Percentiles rank a stretch among this genome's conserved stretches.
phyloP scores from a whole-genome alignment of 2,113 vertebrate genomes.

The Pseudorectes ferrugineus region DNA sequence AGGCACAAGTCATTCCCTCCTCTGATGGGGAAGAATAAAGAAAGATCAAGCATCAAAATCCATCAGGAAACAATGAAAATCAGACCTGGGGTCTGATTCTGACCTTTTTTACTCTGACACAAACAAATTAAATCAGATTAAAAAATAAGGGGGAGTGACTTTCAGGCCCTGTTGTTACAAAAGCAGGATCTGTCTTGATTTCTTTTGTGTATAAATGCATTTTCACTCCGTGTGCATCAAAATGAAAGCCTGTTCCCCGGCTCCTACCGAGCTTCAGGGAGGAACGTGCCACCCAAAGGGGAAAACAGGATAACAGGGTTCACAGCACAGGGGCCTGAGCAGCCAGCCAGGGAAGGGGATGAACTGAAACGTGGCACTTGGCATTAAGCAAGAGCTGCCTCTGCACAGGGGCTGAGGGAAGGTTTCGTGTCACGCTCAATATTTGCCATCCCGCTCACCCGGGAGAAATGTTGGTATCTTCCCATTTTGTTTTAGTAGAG shows the following conservation, averaged over 20 bases:
- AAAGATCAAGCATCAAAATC: not conserved
- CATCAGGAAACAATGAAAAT: not conserved
- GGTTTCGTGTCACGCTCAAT: not conserved
- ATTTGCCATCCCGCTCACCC: not conserved
- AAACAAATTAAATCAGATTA: not conserved
- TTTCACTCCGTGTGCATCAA: not conserved
- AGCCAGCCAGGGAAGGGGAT: not conserved
- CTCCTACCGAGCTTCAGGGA: not conserved
- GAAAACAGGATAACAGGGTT: not conserved
- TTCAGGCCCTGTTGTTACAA: not conserved
- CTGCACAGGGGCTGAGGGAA: not conserved
- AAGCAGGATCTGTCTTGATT: not conserved
- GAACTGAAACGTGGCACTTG: not conserved
- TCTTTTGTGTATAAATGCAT: not conserved
- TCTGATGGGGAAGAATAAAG: not conserved
- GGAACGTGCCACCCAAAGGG: constrained; percentile 28
- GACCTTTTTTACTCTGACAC: not conserved
- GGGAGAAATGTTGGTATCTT: not conserved
- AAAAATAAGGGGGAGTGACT: not conserved
- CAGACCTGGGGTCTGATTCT: not conserved
- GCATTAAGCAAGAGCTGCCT: not conserved
- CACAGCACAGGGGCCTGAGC: not conserved
- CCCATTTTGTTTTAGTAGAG: not conserved
- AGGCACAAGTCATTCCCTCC: not conserved
- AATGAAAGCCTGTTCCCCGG: not conserved